Evolutionary conservation across 2,888 invertebrate genomes (phyloP).

Genomic region (Pterostichus niger): DNA sequence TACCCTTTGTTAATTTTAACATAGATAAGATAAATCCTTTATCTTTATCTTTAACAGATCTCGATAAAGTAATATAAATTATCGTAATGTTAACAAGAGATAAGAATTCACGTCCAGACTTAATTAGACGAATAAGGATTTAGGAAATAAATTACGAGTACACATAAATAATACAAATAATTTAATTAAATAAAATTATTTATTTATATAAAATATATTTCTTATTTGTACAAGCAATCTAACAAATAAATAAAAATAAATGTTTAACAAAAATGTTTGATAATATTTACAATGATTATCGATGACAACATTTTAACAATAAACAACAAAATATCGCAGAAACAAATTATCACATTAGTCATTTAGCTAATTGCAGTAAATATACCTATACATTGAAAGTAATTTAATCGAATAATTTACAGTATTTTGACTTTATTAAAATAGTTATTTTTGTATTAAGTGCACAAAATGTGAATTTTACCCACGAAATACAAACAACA

Average conservation of each 20-base stretch:
- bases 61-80: too few species aligned
- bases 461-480: too few species aligned
- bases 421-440: too few species aligned
- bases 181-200: background rate
- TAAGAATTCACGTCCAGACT: too few species aligned
- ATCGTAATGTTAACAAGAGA: too few species aligned
- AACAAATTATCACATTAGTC: constrained; percentile 42
- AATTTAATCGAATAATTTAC: background rate
- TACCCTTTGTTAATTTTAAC: too few species aligned
- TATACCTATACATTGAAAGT: background rate
- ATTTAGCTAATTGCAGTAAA: constrained; percentile 27
- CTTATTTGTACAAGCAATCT: constrained; percentile 48
- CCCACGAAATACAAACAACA: too few species aligned
- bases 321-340: constrained; percentile 59
- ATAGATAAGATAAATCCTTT: too few species aligned
- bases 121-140: background rate
- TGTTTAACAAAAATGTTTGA: constrained; percentile 45
- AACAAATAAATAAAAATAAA: constrained; percentile 52
- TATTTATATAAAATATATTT: constrained; percentile 24
- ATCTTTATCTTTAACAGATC: too few species aligned
- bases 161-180: constrained; percentile 2
- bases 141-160: background rate
- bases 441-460: too few species aligned
- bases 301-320: constrained; percentile 40
- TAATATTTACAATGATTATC: constrained; percentile 33